phyloP scores from a whole-genome alignment of 2,888 invertebrate species.

The Tetanocera ferruginea region DNA sequence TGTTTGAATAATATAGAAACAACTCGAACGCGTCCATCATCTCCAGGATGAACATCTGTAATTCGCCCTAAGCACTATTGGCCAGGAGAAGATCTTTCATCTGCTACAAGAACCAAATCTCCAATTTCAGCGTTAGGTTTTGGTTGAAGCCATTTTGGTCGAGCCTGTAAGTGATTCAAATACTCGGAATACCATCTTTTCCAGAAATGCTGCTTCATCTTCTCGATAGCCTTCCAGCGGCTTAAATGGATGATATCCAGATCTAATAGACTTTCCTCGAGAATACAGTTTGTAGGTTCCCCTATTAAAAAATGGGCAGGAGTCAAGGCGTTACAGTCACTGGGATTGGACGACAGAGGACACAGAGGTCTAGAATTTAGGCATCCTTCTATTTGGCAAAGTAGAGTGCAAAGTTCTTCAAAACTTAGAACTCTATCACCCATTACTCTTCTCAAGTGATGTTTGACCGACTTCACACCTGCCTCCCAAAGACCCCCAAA shows the following conservation, averaged over 20 bases:
- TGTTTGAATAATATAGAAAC: slow-evolving; percentile 30
- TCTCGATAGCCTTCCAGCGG: slow-evolving; percentile 38
- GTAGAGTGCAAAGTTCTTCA: slow-evolving; percentile 34
- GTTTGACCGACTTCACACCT: slow-evolving; percentile 42
- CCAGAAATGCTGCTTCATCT: slow-evolving; percentile 45
- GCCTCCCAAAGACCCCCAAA: too few relatives aligned
- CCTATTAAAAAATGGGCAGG: slow-evolving; percentile 41
- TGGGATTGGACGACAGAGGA: slow-evolving; percentile 34
- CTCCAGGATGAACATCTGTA: slow-evolving; percentile 37
- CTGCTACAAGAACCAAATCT: slow-evolving; percentile 36
- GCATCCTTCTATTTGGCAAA: slow-evolving; percentile 35
- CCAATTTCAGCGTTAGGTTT: slow-evolving; percentile 34
- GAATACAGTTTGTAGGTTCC: slow-evolving; percentile 30
- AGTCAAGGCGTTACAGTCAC: slow-evolving; percentile 37
- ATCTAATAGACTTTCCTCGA: slow-evolving; percentile 31
- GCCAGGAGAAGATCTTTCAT: slow-evolving; percentile 36
- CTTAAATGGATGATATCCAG: slow-evolving; percentile 16
- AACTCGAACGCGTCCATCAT: slow-evolving; percentile 40
- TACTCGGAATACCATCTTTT: slow-evolving; percentile 41
- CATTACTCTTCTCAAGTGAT: slow-evolving; percentile 40
- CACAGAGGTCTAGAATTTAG: slow-evolving; percentile 42
- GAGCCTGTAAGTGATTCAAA: slow-evolving; percentile 36
- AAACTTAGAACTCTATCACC: slow-evolving; percentile 13
- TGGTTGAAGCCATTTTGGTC: slow-evolving; percentile 40
- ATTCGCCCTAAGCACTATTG: slow-evolving; percentile 37